A percentile compares a stretch with the other conserved stretches of the same genome.
Evolutionary conservation across 2,888 invertebrate genomes (phyloP).

Genomic region (Chironomus riparius): DNA sequence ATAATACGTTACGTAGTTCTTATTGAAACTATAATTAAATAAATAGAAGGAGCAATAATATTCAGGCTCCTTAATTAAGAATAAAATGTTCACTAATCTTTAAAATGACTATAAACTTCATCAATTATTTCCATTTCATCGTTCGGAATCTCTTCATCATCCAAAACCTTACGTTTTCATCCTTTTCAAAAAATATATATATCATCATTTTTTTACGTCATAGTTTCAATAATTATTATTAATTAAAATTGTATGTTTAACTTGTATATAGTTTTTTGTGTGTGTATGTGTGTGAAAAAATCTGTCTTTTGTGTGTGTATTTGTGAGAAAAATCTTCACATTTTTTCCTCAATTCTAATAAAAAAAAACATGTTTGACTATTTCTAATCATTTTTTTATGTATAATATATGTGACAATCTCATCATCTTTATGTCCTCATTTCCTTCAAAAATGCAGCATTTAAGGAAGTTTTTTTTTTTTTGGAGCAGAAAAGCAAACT

Average conservation of each 20-base stretch:
- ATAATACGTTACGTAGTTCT: not conserved
- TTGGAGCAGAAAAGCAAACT: not conserved
- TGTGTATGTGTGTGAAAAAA: no score
- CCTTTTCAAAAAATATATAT: not conserved
- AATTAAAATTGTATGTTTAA: not conserved
- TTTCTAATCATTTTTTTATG: no score
- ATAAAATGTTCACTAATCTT: not conserved
- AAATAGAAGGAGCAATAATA: not conserved
- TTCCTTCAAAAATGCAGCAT: no score
- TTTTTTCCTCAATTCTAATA: no score
- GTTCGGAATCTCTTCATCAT: no score
- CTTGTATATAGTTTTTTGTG: not conserved
- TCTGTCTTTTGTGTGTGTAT: no score
- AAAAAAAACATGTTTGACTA: no score
- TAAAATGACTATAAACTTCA: not conserved
- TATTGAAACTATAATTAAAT: constrained; percentile 1
- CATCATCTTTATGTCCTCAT: no score
- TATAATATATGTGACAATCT: no score
- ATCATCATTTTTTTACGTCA: not conserved
- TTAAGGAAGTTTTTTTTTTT: not conserved
- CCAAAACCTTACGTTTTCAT: not conserved
- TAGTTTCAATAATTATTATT: not conserved
- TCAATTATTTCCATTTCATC: not conserved
- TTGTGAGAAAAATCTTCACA: no score
- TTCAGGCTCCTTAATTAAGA: not conserved